phyloP scores from a whole-genome alignment of 2,113 vertebrate species.

The Pandion haliaetus region DNA sequence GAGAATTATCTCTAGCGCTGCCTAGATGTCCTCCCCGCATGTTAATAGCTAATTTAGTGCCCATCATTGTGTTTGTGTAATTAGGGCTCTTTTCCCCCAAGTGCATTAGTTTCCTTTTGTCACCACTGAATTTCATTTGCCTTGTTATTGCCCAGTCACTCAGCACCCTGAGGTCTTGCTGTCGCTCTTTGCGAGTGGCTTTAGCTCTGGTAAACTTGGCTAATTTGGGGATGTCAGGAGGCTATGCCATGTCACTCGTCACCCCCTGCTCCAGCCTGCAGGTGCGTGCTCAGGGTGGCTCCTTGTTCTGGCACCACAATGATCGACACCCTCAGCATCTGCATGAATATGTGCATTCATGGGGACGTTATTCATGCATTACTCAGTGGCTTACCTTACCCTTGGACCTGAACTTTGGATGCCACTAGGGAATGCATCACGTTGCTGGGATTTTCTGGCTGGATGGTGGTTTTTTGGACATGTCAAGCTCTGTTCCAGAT shows the following conservation, averaged over 20 bases:
- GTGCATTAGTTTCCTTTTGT: slow-evolving; percentile 55
- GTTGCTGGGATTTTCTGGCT: neutral
- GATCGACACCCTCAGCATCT: neutral
- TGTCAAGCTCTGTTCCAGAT: neutral
- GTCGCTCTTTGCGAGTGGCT: neutral
- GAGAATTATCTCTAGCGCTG: slow-evolving; percentile 35
- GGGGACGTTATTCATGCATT: accelerated
- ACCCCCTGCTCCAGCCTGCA: neutral
- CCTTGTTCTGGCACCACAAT: neutral
- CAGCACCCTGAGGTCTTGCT: neutral
- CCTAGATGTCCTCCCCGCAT: slow-evolving; percentile 52
- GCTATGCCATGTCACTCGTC: accelerated
- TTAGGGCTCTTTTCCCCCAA: slow-evolving; percentile 49
- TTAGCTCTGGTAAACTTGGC: neutral
- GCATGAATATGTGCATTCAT: accelerated
- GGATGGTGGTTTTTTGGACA: accelerated
- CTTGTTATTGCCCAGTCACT: neutral
- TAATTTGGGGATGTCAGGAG: neutral
- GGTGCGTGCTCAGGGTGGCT: neutral
- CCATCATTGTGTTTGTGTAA: slow-evolving; percentile 58
- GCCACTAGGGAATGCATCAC: neutral
- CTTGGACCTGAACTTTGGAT: neutral
- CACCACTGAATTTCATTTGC: neutral
- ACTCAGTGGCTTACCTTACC: neutral
- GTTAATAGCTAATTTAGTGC: slow-evolving; percentile 67